Evolutionary conservation across 1,140 invertebrate species (phyloP).

Genomic region (Nixonia krombeini): DNA sequence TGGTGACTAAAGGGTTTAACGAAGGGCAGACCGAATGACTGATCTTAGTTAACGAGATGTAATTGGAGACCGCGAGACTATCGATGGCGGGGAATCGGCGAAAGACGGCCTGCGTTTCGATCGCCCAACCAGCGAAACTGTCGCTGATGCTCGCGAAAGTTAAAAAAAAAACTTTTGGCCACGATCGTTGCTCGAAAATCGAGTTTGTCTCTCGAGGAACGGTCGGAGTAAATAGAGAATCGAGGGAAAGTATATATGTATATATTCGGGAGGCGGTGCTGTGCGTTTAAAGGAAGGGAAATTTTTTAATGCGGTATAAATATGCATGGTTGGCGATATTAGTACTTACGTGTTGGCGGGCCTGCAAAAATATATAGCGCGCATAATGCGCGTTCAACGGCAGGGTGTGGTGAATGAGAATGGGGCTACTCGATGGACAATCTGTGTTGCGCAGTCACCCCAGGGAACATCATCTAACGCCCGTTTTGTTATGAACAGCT

Average conservation of each 20-base stretch:
- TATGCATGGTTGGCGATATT: slow-evolving; percentile 71
- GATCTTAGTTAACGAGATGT: slow-evolving; percentile 37
- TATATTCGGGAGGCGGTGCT: slow-evolving; percentile 52
- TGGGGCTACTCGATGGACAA: slow-evolving; percentile 68
- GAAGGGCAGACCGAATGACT: slow-evolving; percentile 29
- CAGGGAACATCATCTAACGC: slow-evolving; percentile 70
- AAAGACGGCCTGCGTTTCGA: too few relatives aligned
- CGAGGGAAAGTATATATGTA: slow-evolving; percentile 11
- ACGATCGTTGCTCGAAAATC: too few relatives aligned
- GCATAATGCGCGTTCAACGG: slow-evolving; percentile 47
- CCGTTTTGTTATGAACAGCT: slow-evolving; percentile 70
- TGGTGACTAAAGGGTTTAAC: slow-evolving; percentile 35
- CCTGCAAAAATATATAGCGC: slow-evolving; percentile 62
- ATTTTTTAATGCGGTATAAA: slow-evolving; percentile 72
- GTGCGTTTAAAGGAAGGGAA: slow-evolving; percentile 69
- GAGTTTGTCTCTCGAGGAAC: too few relatives aligned
- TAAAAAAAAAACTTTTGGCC: slow-evolving; percentile 22
- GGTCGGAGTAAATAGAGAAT: too few relatives aligned
- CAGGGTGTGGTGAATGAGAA: slow-evolving; percentile 36
- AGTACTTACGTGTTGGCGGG: slow-evolving; percentile 65
- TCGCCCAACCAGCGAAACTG: too few relatives aligned
- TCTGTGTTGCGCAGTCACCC: slow-evolving; percentile 66
- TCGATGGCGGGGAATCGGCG: too few relatives aligned
- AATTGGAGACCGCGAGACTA: slow-evolving; percentile 30
- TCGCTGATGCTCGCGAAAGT: too few relatives aligned